Evolutionary conservation across 2,888 invertebrate species (phyloP), one percentile per base, ranked within the genome.

Genomic region (Conchocele bisecta): DNA sequence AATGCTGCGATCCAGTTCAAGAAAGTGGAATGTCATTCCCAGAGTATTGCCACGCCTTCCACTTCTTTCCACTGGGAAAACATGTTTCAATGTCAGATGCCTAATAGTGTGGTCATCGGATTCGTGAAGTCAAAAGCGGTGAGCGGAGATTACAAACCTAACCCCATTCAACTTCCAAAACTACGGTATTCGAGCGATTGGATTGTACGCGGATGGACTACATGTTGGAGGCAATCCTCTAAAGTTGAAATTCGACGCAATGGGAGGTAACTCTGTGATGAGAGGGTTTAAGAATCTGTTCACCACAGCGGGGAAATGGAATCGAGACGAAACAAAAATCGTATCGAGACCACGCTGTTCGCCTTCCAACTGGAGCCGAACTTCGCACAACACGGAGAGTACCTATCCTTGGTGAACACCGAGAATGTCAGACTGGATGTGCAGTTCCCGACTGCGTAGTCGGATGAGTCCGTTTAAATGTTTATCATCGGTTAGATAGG

Each of bases 101-200:
- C 66, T 4, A 58, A 66, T 46, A 66, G 57, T 26, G 31, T 72
- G 15, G 48, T 72, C 22, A 37, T 72, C 11, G 72, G 66, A 9
- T 66, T 72, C 29, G 72, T 72, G n/a, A 66, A 66, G 31, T 58
- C 51, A 9, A 61, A 42, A 46, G 56, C 61, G 0, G 3, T 66
- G 15, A 61, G 20, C 28, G 72, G 66, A 7, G 66, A 57, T 61
- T 66, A 61, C 29, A 51, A 37, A 13, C 26, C 64, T 39, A 71
- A 71, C 26, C n/a, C 70, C 64, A 7, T 71, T 65, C 37, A 60
- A 71, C 39, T 65, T 71, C 51, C 54, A 65, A 35, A 71, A 51
- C 26, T 71, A 65, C 35, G 24, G 37, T 15, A 61, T 72, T 42
- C 48, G 61, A 20, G 57, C 61, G 24, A 72, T 72, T 17, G 46